Evolutionary conservation across 2,797 vertebrate species (phyloP), one percentile per base, ranked within the genome.

Genomic region (Pelodytes ibericus): DNA sequence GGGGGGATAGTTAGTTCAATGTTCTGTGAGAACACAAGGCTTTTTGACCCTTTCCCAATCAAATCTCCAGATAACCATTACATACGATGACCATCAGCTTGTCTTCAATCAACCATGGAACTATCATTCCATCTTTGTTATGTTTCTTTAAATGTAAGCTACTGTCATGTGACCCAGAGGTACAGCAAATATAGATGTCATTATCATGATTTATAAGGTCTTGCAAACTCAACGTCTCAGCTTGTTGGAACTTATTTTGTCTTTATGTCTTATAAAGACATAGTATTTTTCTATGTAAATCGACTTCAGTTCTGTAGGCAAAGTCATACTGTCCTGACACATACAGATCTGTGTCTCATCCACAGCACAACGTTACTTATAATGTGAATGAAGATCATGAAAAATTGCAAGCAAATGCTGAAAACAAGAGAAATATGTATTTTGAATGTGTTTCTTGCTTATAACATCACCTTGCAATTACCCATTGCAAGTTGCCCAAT

Each of bases 21-120:
- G 49, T 53, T 53, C 20, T 53, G 24, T 20, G 24, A 53, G 24
- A 53, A 53, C 20, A 13, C 11, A 53, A 22, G 72, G 25, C 41
- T 49, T 31, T 59, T 7, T 67, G 72, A 75, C 53, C 72, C 36
- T 60, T 57, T 41, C 29, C 47, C 22, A 56, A 31, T 24, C 2
- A 22, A 5, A 5, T 53, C 24, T 53, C 24, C n/a, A 53, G 49
- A 53, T 53, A 16, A 53, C 5, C 49, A 53, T 53, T 22, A 20
- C 20, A 24, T 22, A 24, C 7, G 3, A 22, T 22, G n/a, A 24
- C 49, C 20, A 22, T 22, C 11, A 24, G 20, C 22, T 53, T 20
- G 7, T 53, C 5, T 13, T 11, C 3, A 24, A 53, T 22, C 16
- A 3, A 22, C 4, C 49, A 22, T 24, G 24, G 1, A 22, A 24